Evolutionary conservation across 2,888 invertebrate genomes (phyloP), one percentile per base, ranked within the genome.

Genomic region (Acanthacorydalis orientalis): DNA sequence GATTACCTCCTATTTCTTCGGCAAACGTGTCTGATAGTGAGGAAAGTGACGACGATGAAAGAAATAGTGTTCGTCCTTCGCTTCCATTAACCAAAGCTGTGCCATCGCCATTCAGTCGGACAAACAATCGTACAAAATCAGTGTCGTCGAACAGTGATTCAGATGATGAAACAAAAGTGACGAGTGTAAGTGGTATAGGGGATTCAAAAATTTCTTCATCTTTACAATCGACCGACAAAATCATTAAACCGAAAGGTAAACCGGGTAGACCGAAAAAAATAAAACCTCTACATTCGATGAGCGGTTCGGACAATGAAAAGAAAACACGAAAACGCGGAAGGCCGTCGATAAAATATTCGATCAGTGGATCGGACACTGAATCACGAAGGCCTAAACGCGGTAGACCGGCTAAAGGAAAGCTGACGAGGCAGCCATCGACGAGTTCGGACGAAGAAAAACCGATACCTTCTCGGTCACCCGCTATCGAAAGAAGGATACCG

Each of bases 181-280:
- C 47, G 9, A 47, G 47, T 47, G 47, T 43, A 11, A 46, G 39
- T 46, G 37, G 34, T 44, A 15, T 44, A n/a, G 35, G 23, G 4
- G 33, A 16, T 14, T 34, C 35, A 33, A 47, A 47, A 43, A 43
- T 47, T 12, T 43, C 43, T 15, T 35, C 44, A 34, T 44, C 44
- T 9, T 23, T 31, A 23, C 41, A 31, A 15, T 31, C 31, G 12
- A 38, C 35, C 2, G 43, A 43, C 31, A 47, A 49, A 16, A 45
- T 46, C 41, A 32, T 9, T 10, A 51, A 49, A 42, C 57, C 56
- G n/a, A 60, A 68, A 54, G 53, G 54, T 47, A 61, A 56, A 53
- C 64, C 66, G 23, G 68, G 69, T 32, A 60, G 67, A 46, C 70
- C 68, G 14, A 60, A 69, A n/a, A 71, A 70, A 53, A 59, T 57